Conservation (phyloP, 2,797 vertebrate genomes). For the Xiphorhynchus erythropygius region DNA sequence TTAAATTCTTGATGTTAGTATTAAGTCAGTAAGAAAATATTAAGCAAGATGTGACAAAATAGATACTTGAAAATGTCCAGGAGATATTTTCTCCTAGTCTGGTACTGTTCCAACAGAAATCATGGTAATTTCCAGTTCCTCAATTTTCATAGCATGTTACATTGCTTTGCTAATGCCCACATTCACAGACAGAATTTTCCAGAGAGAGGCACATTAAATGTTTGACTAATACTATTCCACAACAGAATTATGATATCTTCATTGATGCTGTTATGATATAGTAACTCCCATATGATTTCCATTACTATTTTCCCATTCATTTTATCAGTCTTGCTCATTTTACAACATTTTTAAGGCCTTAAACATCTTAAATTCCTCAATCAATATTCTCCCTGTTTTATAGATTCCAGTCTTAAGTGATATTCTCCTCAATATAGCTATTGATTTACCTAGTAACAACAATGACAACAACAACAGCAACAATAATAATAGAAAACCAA, state of each 20-base stretch:
- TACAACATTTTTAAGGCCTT: neutral
- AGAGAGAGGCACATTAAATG: neutral
- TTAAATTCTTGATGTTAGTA: neutral
- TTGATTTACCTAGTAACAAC: neutral
- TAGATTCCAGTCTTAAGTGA: neutral
- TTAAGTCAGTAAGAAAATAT: neutral
- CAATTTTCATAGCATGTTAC: neutral
- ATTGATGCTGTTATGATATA: neutral
- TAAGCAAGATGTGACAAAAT: neutral
- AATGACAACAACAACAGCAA: neutral
- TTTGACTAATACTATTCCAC: neutral
- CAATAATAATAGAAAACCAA: neutral
- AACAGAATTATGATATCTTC: rapidly evolving
- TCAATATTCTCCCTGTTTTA: neutral
- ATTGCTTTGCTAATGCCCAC: neutral
- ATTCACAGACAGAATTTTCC: neutral
- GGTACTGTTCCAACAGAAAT: neutral
- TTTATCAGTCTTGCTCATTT: neutral
- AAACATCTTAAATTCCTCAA: neutral
- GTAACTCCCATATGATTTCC: neutral
- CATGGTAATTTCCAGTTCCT: neutral
- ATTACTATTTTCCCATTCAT: neutral
- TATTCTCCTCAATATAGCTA: neutral
- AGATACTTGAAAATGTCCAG: neutral
- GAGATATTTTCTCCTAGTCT: neutral